phyloP scores from a whole-genome alignment of 2,113 vertebrate species.

The Rhegmatorhina hoffmannsi region DNA sequence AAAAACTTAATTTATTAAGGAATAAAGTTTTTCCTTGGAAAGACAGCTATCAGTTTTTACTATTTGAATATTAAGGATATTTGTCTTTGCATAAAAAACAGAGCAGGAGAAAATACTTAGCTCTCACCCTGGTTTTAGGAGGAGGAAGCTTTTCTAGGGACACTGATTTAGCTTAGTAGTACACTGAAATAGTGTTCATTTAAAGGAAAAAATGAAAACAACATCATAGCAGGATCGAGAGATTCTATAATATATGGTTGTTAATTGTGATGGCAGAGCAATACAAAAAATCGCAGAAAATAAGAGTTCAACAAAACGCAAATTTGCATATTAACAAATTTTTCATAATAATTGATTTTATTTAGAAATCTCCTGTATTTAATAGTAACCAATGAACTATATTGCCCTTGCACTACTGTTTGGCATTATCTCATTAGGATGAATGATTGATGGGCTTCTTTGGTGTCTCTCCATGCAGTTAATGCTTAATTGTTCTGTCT shows the following conservation, averaged over 20 bases:
- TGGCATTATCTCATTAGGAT: neutral
- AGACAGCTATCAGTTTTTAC: neutral
- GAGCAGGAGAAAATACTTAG: neutral
- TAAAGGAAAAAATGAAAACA: neutral
- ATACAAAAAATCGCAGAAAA: neutral
- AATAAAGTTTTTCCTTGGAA: neutral
- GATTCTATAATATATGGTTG: neutral
- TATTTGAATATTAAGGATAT: neutral
- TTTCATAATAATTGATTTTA: neutral
- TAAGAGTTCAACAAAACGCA: neutral
- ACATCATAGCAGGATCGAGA: neutral
- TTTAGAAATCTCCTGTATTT: neutral
- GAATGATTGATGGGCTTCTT: neutral
- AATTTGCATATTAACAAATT: neutral
- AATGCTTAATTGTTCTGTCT: neutral
- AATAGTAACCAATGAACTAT: neutral
- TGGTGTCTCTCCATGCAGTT: neutral
- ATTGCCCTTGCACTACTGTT: too few relatives aligned
- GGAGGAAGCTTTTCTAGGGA: neutral
- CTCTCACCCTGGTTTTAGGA: neutral
- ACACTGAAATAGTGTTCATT: neutral
- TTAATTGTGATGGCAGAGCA: neutral
- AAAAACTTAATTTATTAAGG: neutral
- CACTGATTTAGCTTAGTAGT: neutral
- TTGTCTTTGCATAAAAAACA: neutral